Base-by-base conservation (phyloP, 2,888 invertebrate species). In the Antheraea assamensis region DNA sequence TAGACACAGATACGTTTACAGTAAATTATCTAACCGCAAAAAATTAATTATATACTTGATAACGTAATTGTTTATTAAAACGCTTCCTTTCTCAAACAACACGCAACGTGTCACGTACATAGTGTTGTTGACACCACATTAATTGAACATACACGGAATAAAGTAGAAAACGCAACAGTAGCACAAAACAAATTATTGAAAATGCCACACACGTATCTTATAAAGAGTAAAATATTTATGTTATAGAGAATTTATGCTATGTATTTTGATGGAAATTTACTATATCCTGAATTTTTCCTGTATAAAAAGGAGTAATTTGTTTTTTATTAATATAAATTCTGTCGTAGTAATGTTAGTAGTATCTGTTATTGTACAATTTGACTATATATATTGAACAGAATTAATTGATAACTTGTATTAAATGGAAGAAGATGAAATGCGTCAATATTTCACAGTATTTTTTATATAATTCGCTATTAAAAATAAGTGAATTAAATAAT, bases 101-200 rank as follows among this genome's bases (percentile, higher is more conserved):
- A 68, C 68, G 35, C 35, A 68, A 13, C 27, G 24, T 35, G 17
- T 24, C n/a, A n/a, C 35, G 68, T 35, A 35, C 13, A 21, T 10
- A 35, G 19, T 35, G 68, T 68, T 68, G 68, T 35, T 68, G n/a
- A n/a, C 68, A 68, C 68, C 35, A 68, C 31, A n/a, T 2, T 68
- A 35, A 68, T 68, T 35, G 5, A 13, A 35, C 13, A 68, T 35
- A 68, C 68, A 68, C 61, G 61, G 61, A 64, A 64, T 27, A 30
- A 64, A 30, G 5, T 64, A 15, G 61, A 64, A 64, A 64, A 30
- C 61, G 61, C 61, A 30, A 61, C 13, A 52, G 21, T 52, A 19
- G 2, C 58, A 58, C 24, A 61, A 27, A 27, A 61, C 61, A 30
- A 61, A 61, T 27, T 15, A 30, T 17, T 27, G 61, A 27, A 30